Base-by-base conservation (phyloP, 1,140 invertebrate species). In the Cataglyphis hispanica region DNA sequence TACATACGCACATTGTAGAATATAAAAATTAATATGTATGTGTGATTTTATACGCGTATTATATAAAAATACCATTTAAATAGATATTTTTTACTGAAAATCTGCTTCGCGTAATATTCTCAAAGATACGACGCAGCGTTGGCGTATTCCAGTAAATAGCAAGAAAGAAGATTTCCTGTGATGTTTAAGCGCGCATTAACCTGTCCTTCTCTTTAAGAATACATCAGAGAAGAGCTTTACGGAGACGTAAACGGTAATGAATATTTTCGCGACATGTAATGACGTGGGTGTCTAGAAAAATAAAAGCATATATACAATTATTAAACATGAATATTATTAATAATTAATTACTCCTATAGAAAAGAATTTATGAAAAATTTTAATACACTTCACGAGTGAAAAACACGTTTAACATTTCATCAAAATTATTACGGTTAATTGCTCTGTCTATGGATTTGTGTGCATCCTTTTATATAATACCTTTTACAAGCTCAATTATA, bases 241-340 rank as follows among this genome's bases (percentile, higher is more conserved):
- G 40, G 40, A 75, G 40, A 85, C 60, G 60, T 76, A 87, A 85
- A 87, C 27, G 86, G 88, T 84, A 83, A 88, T 77, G 56, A 83
- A 31, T 76, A 88, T 77, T 31, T 31, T 86, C 66, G 70, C 46
- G 88, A 89, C 2, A 31, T 74, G 87, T 92, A 92, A 93, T 90
- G 89, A 93, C 89, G 88, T 89, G 88, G 85, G 89, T 50, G 46
- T 92, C 66, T 81, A 66, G 11, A 37, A 34, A 70, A 70, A 72
- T 37, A 37, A 34, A 70, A 43, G 2, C 10, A 43, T 43, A 43
- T 46, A 11, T 25, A 19, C 7, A 75, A 60, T 40, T 58, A 53
- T 19, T 19, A 34, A 25, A 58, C 1, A 56, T 25, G 19, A 58
- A 25, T 53, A 37, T 60, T 40, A 60, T 19, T 19, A 7, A 34